Percentiles rank a stretch among this genome's conserved stretches.
These are phyloP conservation scores for Oligia strigilis DNA, from an alignment of 2,888 invertebrate genomes.

Conservation along the genomic window DNA sequence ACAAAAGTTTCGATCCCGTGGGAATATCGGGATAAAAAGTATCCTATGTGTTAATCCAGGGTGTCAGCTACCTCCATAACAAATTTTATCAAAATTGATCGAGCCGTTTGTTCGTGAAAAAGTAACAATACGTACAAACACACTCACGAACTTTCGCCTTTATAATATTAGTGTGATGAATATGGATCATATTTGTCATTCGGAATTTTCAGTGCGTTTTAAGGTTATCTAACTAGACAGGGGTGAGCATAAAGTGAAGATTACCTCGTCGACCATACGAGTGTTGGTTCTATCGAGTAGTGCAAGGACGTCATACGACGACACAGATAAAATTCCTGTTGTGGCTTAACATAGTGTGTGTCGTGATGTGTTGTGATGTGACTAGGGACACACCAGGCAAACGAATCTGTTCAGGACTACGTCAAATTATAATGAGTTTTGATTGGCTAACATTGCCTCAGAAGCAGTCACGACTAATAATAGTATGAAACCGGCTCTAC, in stretches of 20 bases:
- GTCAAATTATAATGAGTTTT: background rate
- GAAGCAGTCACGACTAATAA: background rate
- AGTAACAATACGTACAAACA: too few relatives aligned
- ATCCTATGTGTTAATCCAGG: too few relatives aligned
- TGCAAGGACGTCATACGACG: background rate
- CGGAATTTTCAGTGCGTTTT: background rate
- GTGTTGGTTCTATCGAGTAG: constrained; percentile 3
- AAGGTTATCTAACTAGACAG: constrained; percentile 22
- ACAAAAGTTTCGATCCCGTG: too few relatives aligned
- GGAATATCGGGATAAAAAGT: too few relatives aligned
- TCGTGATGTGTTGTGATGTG: background rate
- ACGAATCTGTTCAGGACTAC: background rate
- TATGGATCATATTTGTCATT: background rate
- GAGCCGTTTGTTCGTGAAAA: too few relatives aligned
- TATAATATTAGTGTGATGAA: background rate
- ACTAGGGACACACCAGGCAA: background rate
- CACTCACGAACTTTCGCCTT: too few relatives aligned
- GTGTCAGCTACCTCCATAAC: too few relatives aligned
- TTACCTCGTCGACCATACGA: background rate
- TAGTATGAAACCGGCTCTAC: background rate
- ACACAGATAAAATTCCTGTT: background rate
- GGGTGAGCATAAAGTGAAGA: constrained; percentile 7
- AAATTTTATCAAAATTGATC: too few relatives aligned
- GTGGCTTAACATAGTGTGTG: background rate
- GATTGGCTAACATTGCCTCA: background rate